phyloP scores from a whole-genome alignment of 1,140 invertebrate species.

The Cyclina sinensis region DNA sequence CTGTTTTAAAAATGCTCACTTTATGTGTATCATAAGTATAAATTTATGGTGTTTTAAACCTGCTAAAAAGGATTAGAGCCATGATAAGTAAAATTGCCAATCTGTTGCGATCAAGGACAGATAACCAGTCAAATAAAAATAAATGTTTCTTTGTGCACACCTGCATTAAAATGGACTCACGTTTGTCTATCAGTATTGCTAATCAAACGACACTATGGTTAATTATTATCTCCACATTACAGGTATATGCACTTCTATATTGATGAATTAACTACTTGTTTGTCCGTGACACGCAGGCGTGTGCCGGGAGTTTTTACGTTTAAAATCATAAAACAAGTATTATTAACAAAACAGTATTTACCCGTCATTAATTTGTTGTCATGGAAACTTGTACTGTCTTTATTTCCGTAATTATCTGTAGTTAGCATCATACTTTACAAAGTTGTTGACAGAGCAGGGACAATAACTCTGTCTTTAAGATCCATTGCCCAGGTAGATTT shows the following conservation, averaged over 20 bases:
- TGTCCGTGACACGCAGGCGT: background rate
- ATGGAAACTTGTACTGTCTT: background rate
- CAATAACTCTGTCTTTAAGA: background rate
- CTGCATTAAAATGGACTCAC: no score
- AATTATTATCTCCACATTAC: background rate
- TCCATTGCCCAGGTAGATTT: background rate
- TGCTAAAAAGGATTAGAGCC: no score
- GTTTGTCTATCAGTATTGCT: no score
- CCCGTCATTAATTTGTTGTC: background rate
- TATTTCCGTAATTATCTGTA: background rate
- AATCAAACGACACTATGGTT: no score
- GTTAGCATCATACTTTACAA: constrained; percentile 1
- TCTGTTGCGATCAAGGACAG: no score
- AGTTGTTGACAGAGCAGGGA: constrained; percentile 11
- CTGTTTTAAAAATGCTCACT: no score
- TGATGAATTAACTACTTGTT: background rate
- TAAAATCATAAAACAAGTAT: background rate
- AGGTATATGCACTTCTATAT: background rate
- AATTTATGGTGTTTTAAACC: no score
- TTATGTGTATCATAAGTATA: no score
- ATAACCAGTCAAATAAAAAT: no score
- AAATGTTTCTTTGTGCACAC: no score
- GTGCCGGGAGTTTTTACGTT: background rate
- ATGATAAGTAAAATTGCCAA: no score
- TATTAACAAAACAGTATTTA: background rate